Conservation (phyloP, 2,797 vertebrate species). For the Danio jaintianensis region DNA sequence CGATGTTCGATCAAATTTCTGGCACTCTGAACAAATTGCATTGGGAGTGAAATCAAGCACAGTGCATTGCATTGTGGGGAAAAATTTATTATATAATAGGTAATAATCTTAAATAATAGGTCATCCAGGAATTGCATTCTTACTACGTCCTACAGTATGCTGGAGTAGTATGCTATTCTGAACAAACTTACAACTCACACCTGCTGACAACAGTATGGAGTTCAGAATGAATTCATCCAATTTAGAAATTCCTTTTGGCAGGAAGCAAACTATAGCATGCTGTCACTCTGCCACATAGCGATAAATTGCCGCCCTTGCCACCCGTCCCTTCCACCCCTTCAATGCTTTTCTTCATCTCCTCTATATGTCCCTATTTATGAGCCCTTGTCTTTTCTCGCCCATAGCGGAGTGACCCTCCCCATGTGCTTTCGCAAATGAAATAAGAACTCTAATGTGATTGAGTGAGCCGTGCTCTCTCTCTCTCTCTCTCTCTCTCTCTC, state of each 20-base stretch:
- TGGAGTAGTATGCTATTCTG: neutral
- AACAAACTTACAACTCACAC: constrained; percentile 40
- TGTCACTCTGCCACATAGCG: constrained; percentile 46
- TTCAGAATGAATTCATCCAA: constrained; percentile 50
- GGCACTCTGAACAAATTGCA: too few species aligned
- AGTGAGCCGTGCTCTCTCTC: constrained; percentile 42
- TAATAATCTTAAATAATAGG: too few species aligned
- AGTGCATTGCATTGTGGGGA: too few species aligned
- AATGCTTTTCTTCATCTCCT: constrained; percentile 49
- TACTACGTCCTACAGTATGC: too few species aligned
- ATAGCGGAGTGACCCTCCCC: constrained; percentile 70
- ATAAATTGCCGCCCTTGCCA: constrained; percentile 45
- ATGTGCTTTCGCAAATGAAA: constrained; percentile 77
- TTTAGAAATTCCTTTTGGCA: constrained; percentile 58
- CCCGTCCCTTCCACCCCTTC: constrained; percentile 17
- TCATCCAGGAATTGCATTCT: too few species aligned
- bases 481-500: constrained; percentile 38
- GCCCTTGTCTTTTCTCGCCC: constrained; percentile 72
- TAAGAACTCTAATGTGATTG: constrained; percentile 84
- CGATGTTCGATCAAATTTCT: too few species aligned
- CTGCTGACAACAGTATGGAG: constrained; percentile 49
- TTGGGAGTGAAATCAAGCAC: too few species aligned
- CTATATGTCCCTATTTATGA: constrained; percentile 64
- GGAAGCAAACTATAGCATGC: constrained; percentile 23
- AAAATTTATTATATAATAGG: too few species aligned